Conservation (phyloP, 2,797 vertebrate species). For the Okamejei kenojei region DNA sequence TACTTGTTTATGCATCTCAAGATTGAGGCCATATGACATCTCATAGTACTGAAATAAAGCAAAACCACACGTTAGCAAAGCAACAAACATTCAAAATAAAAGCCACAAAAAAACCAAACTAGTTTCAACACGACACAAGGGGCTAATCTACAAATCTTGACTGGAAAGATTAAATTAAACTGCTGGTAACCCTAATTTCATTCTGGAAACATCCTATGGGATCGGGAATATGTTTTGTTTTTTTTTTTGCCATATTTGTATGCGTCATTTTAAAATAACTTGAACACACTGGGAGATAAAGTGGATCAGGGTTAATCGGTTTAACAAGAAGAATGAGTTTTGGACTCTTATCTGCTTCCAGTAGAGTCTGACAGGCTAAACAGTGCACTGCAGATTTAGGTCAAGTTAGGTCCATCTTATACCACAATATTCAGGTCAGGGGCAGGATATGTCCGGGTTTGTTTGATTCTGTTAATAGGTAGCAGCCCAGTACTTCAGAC, state of each 20-base stretch:
- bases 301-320: not conserved
- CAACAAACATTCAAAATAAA: slow-evolving; percentile 31
- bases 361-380: no score
- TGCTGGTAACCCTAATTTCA: slow-evolving; percentile 11
- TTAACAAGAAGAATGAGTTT: not conserved
- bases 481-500: no score
- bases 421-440: no score
- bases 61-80: slow-evolving; percentile 26
- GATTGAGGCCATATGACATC: slow-evolving; percentile 61
- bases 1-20: slow-evolving; percentile 62
- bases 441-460: no score
- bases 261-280: not conserved
- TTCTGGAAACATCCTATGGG: not conserved
- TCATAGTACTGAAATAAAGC: slow-evolving; percentile 65
- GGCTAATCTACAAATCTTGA: not conserved
- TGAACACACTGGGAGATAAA: not conserved
- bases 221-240: no score
- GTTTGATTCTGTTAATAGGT: no score
- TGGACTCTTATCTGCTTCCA: no score
- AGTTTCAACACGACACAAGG: not conserved
- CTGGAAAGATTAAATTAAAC: not conserved
- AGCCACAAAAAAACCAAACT: not conserved
- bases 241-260: not conserved
- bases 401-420: no score
- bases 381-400: no score